Percentiles rank a stretch among this genome's conserved stretches.
Evolutionary conservation across 2,888 invertebrate genomes (phyloP).

Genomic region (Sicus ferrugineus): DNA sequence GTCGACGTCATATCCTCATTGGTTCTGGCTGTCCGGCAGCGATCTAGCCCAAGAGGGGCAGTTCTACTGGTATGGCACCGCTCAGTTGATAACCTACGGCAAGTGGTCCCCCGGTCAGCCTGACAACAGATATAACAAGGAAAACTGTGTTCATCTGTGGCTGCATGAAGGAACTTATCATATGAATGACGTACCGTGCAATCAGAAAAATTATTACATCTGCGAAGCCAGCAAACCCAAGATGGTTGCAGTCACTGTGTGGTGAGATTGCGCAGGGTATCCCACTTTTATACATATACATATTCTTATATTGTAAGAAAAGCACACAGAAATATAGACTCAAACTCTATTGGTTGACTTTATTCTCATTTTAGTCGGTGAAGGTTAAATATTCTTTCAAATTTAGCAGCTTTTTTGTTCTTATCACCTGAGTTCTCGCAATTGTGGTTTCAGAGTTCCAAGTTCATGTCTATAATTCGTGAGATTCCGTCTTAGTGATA

Average conservation of each 20-base stretch:
- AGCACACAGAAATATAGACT: too few species aligned
- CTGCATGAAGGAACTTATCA: not conserved
- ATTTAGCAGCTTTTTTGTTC: too few species aligned
- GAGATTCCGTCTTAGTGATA: too few species aligned
- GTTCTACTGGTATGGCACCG: constrained; percentile 52
- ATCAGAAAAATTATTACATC: not conserved
- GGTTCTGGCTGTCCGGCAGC: constrained; percentile 41
- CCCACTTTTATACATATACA: too few species aligned
- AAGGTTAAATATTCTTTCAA: too few species aligned
- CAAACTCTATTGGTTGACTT: too few species aligned
- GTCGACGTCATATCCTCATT: not conserved
- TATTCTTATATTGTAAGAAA: too few species aligned
- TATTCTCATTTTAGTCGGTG: too few species aligned
- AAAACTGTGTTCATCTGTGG: constrained; percentile 22
- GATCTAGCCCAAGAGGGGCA: constrained; percentile 52
- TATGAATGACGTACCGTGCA: constrained; percentile 22
- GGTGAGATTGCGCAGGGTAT: too few species aligned
- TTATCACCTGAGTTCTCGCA: too few species aligned
- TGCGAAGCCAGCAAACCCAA: constrained; percentile 7
- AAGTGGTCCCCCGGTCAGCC: constrained; percentile 52
- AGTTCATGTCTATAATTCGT: too few species aligned
- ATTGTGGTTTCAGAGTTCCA: too few species aligned
- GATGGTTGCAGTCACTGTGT: constrained; percentile 7
- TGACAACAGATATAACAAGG: constrained; percentile 35
- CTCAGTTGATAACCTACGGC: constrained; percentile 49